Conservation (phyloP, 1,140 invertebrate species). For the Leguminivora glycinivorella region DNA sequence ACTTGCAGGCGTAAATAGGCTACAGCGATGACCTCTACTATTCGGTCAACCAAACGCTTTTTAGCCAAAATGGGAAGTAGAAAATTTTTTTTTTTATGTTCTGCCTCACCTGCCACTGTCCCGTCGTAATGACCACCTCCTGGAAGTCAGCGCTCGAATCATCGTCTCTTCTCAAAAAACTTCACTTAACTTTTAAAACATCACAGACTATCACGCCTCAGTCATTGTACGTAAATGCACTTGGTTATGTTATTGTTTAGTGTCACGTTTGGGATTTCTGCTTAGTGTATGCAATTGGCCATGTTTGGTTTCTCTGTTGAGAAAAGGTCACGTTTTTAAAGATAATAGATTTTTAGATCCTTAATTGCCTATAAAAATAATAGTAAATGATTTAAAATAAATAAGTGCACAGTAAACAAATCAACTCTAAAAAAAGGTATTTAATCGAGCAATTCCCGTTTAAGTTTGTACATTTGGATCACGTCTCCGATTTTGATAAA, state of each 20-base stretch:
- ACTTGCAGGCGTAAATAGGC: too few relatives aligned
- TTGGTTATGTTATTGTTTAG: constrained; percentile 3
- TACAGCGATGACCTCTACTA: too few relatives aligned
- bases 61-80: not conserved
- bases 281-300: not conserved
- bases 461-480: too few relatives aligned
- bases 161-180: constrained; percentile 43
- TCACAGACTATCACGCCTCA: constrained; percentile 8
- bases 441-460: too few relatives aligned
- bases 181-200: constrained; percentile 21
- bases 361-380: not conserved
- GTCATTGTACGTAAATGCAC: constrained; percentile 9
- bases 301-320: not conserved
- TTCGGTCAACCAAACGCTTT: not conserved
- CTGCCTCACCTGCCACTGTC: constrained; percentile 73
- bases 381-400: not conserved
- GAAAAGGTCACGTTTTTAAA: not conserved
- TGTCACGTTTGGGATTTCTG: not conserved
- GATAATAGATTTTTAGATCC: not conserved
- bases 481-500: too few relatives aligned
- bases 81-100: not conserved
- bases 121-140: constrained; percentile 67
- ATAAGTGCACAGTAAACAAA: not conserved
- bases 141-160: constrained; percentile 66
- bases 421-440: too few relatives aligned